Base-by-base conservation (phyloP, 2,888 invertebrate genomes). In the Cryptosula pallasiana region DNA sequence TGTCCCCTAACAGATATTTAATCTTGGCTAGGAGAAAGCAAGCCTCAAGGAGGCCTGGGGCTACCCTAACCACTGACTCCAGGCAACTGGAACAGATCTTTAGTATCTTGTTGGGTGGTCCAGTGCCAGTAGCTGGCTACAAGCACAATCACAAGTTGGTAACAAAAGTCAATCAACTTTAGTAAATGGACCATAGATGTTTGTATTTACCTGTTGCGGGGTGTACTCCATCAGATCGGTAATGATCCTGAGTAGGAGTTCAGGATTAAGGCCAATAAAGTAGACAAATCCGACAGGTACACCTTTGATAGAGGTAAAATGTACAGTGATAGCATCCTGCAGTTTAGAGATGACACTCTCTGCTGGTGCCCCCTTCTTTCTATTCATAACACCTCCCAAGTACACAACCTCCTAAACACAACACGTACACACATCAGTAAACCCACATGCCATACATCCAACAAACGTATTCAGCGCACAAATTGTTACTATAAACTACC, bases 181-280 rank as follows among this genome's bases (percentile, higher is more conserved):
- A n/a, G n/a, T n/a, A n/a, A n/a, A n/a, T n/a, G n/a, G n/a, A n/a
- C n/a, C n/a, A n/a, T n/a, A n/a, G n/a, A n/a, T n/a, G n/a, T n/a
- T n/a, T n/a, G n/a, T 45, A 13, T 20, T 20, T 79, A 85, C 86
- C 78, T 83, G 82, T 71, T 82, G 82, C 23, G 87, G 87, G 32
- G 86, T 87, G 79, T 91, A 91, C 72, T 89, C 88, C 73, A 94
- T 88, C 79, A 91, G 90, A 79, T 92, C 91, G 73, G 89, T 89
- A 71, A 90, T 90, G 20, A 95, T 88, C 77, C 91, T 90, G 20
- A 95, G 82, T 72, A 95, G 86, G 80, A 96, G 92, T 84, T 94
- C 92, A 0, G 95, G 93, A 86, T 97, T 92, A 69, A 97, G 86
- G 70, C 87, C 85, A 74, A 88, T 88, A 58, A 94, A 87, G 83